Percentiles rank a stretch among this genome's conserved stretches.
phyloP scores from a whole-genome alignment of 2,888 invertebrate genomes.

The Machimus atricapillus region DNA sequence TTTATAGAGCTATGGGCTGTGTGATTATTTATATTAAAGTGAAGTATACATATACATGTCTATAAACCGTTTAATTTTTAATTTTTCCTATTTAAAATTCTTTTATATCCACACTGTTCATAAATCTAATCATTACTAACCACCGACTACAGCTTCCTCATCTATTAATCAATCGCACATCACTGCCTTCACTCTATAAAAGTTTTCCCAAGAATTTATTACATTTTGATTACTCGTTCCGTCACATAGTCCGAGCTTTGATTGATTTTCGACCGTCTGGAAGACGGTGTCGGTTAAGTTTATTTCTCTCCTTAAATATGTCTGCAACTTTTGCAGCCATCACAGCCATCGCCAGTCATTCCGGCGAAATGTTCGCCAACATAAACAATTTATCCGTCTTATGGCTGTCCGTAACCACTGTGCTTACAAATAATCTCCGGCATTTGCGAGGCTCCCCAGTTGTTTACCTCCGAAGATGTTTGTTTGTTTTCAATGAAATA shows the following conservation, averaged over 20 bases:
- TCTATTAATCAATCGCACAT: neutral
- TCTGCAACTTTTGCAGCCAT: neutral
- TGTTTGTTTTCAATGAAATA: neutral
- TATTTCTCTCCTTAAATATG: neutral
- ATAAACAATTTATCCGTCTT: neutral
- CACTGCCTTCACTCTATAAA: neutral
- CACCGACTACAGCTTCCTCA: neutral
- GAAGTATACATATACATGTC: too few species aligned
- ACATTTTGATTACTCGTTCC: neutral
- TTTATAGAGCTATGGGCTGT: too few species aligned
- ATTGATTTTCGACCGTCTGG: neutral
- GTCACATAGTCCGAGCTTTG: neutral
- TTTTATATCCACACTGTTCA: neutral
- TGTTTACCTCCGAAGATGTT: neutral
- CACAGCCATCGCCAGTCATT: neutral
- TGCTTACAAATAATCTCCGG: neutral
- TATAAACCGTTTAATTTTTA: neutral
- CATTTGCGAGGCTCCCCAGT: neutral
- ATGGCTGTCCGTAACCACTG: neutral
- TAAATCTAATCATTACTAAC: neutral
- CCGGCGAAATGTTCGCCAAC: neutral
- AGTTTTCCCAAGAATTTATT: neutral
- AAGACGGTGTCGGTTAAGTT: neutral
- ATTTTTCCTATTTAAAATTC: neutral
- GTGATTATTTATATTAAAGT: too few species aligned